A percentile compares a stretch with the other conserved stretches of the same genome.
Evolutionary conservation across 2,888 invertebrate species (phyloP).

Genomic region (Schizotus pectinicornis): DNA sequence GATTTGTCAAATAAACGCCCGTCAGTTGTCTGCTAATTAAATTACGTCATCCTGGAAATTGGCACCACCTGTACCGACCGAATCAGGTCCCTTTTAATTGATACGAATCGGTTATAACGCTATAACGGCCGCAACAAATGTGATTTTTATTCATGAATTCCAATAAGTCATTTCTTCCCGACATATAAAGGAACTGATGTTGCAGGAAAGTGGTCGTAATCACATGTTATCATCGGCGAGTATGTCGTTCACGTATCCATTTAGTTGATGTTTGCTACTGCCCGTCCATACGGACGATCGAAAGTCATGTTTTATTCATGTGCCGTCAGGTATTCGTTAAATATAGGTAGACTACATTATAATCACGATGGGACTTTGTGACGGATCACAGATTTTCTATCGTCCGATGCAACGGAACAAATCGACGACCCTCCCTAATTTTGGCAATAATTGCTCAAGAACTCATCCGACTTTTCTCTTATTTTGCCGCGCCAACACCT

Average conservation of each 20-base stretch:
- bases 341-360: constrained; percentile 13
- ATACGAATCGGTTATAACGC: constrained; percentile 19
- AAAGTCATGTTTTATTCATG: constrained; percentile 26
- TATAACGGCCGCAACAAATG: constrained; percentile 21
- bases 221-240: constrained; percentile 22
- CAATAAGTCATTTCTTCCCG: constrained; percentile 24
- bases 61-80: constrained; percentile 6
- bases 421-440: neutral
- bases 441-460: too few species aligned
- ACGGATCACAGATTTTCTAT: neutral
- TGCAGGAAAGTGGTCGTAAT: constrained; percentile 27
- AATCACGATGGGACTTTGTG: constrained; percentile 3
- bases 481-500: too few species aligned
- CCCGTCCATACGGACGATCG: constrained; percentile 19
- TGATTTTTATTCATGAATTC: constrained; percentile 31
- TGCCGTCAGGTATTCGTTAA: constrained; percentile 13
- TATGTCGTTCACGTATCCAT: constrained; percentile 21
- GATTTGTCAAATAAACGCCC: constrained; percentile 16
- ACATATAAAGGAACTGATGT: constrained; percentile 14
- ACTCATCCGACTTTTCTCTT: too few species aligned
- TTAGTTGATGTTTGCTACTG: constrained; percentile 28
- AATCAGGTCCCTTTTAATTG: constrained; percentile 17
- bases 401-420: neutral
- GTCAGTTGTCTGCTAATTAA: constrained; percentile 7
- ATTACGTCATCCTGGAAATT: constrained; percentile 12